These are phyloP conservation scores for Lophotis ruficrista DNA, from an alignment of 2,113 vertebrate genomes.

Conservation along the genomic window DNA sequence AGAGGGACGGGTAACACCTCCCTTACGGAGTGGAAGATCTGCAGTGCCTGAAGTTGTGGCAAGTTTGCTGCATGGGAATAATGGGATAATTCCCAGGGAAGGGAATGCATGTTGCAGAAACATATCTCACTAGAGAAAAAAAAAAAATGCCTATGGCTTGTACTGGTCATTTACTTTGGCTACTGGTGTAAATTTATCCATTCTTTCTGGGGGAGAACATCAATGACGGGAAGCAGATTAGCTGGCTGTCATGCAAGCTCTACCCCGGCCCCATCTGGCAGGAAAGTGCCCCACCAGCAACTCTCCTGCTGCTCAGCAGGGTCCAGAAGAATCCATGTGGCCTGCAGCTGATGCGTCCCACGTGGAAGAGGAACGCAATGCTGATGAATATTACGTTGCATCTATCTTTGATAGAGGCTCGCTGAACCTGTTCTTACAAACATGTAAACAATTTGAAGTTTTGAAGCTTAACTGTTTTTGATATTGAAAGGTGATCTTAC, in stretches of 20 bases:
- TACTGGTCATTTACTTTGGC: not conserved
- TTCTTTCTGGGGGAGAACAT: not conserved
- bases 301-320: not conserved
- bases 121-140: not conserved
- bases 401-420: not conserved
- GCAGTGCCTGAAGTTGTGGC: not conserved
- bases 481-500: not conserved
- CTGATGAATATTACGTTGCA: not conserved
- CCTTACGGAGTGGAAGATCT: not conserved
- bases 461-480: not conserved
- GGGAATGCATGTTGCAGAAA: not conserved
- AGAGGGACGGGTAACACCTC: not conserved
- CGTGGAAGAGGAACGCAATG: not conserved
- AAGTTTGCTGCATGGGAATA: not conserved
- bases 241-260: not conserved
- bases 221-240: not conserved
- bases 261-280: not conserved
- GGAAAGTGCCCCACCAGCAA: not conserved
- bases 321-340: not conserved
- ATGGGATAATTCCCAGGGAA: not conserved
- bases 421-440: not conserved
- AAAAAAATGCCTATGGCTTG: not conserved
- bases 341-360: not conserved
- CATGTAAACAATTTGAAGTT: not conserved
- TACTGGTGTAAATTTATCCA: not conserved